Evolutionary conservation across 2,797 vertebrate genomes (phyloP), one percentile per base, ranked within the genome.

Genomic region (Gobionotothen gibberifrons): DNA sequence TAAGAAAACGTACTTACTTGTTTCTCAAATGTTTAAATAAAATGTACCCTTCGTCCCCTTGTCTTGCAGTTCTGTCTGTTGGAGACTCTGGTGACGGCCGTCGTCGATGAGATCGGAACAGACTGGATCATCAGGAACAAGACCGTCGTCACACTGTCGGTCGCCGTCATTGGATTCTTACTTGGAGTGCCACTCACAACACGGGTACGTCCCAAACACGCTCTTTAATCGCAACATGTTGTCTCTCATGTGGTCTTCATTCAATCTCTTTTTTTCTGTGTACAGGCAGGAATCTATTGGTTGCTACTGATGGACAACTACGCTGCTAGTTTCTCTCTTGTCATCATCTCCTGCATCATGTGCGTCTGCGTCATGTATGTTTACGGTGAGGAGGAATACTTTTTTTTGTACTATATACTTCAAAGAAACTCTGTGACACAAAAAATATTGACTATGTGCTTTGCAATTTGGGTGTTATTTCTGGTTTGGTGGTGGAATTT

Each of bases 341-440:
- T 99, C 19, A 48, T 99, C 93, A 99, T 99, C 90, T 99, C 98
- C 69, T 99, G 98, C 90, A 99, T 99, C 85, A 99, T 99, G 98
- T 99, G 98, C 2, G 94, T 99, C 85, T 95, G 97, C 74, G 85
- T 99, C 91, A 99, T 99, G 97, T 97, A 98, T 84, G 93, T 99
- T 89, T 99, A 99, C 0, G 98, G 98, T 99, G 93, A 93, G 97
- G 87, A 75, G 4, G 11, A 19, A n/a, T n/a, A 19, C 10, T 16
- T 55, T 55, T 32, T 13, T 55, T 36, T 9, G 6, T 7, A 36
- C 6, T 36, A 36, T 36, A 36, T 36, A 36, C 8, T 9, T 36
- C 32, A 36, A 39, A 51, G 13, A 52, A n/a, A 13, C 7, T 47
- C 44, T 21, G 7, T 16, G 42, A 13, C 26, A 43, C 6, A 36